These are phyloP conservation scores for Pavo muticus DNA, from an alignment of 2,113 vertebrate genomes.

Conservation along the genomic window DNA sequence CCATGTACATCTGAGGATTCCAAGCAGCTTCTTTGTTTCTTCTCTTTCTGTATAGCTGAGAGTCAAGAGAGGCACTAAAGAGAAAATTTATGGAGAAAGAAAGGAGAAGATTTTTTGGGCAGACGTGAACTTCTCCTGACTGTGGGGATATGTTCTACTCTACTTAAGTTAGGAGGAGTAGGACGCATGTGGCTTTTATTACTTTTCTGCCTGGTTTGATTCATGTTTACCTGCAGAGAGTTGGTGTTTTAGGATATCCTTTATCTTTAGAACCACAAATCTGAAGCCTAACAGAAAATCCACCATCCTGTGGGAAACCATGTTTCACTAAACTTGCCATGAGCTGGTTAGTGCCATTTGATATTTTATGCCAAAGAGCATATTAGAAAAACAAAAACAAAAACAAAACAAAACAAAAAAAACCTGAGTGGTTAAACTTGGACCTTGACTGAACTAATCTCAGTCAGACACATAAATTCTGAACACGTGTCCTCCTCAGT, in stretches of 20 bases:
- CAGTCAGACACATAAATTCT: background rate
- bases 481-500: background rate
- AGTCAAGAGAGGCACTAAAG: rapidly evolving
- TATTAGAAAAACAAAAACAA: background rate
- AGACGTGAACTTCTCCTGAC: background rate
- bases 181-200: background rate
- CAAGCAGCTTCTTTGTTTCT: background rate
- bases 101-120: background rate
- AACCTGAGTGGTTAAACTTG: background rate
- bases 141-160: background rate
- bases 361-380: background rate
- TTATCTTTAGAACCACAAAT: background rate
- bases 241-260: background rate
- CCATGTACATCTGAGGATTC: rapidly evolving
- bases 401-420: no score
- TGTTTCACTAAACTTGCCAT: background rate
- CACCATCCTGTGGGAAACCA: background rate
- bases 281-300: background rate
- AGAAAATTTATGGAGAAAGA: background rate
- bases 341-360: background rate
- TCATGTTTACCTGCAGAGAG: background rate
- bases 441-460: background rate
- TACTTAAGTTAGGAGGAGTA: background rate
- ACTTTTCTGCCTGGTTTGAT: background rate
- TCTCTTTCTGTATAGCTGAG: background rate